Evolutionary conservation across 2,888 invertebrate genomes (phyloP), one percentile per base, ranked within the genome.

Genomic region (Kryphioiulus occultus): DNA sequence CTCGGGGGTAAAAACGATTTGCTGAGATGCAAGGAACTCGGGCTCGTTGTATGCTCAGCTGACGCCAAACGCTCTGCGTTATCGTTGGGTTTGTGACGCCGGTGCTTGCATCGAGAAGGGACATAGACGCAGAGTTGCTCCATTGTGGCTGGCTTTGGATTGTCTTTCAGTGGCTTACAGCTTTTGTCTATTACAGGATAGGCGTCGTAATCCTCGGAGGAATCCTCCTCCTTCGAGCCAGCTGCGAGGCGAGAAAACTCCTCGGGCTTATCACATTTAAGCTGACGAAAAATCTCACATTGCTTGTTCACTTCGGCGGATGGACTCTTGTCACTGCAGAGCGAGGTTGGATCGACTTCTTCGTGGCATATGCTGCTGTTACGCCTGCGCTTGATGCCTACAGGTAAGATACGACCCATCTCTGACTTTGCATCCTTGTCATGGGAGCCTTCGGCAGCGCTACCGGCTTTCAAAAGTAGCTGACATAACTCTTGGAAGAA

Each of bases 401-500:
- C 19, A 12, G 44, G 35, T 59, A 35, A 39, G 78, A 85, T 82
- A n/a, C 30, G 39, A n/a, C 19, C 35, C 22, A 86, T 88, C 85
- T 88, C 88, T 87, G 85, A 88, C 84, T 86, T 89, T 87, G 32
- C 89, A 86, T 85, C 88, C 88, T 44, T 88, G 87, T 53, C 89
- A 17, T 88, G 85, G 59, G 26, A 30, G 9, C 26, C 59, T 19
- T 68, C 83, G 26, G 59, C 85, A 22, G 42, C 30, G 86, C 88
- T 88, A 85, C 87, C 82, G 10, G 86, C 82, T 19, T 89, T 89
- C 87, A 88, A 85, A 42, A 90, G 88, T 87, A 88, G 89, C 87
- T 90, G 89, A 86, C 90, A 90, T 32, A 90, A 59, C 87, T 90
- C 90, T 85, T 88, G 88, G 85, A 90, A 90, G 87, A 90, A 90